Evolutionary conservation across 2,888 invertebrate genomes (phyloP), one percentile per base, ranked within the genome.

Genomic region (Orthosia gracilis): DNA sequence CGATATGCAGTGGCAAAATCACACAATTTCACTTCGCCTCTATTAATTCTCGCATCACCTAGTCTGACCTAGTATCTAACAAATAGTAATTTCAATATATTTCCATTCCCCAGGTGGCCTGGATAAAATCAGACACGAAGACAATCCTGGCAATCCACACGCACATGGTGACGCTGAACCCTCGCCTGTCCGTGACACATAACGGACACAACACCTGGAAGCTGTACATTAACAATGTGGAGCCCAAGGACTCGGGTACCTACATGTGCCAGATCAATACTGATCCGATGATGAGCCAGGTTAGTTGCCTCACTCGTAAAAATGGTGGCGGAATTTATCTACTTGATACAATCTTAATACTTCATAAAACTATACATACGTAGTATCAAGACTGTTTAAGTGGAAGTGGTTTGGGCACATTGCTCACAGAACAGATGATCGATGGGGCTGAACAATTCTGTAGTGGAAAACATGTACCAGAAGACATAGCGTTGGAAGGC

Each of bases 211-310:
- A 98, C 95, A 98, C 98, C 87, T 99, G 99, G 99, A 98, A 98
- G 95, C 97, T 99, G 90, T 98, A 98, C 96, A 98, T 99, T 94
- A 97, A 97, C 89, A 98, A 98, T 92, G 98, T 99, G 83, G 98
- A 98, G 95, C 97, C 98, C 90, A 98, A 98, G 92, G 99, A 99
- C 94, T 98, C 98, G 50, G 99, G 99, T 86, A 98, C 98, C 64
- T 99, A 99, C 96, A 99, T 99, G 98, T 99, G 99, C 94, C 99
- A 99, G 96, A 98, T 99, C 90, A 99, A 99, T 94, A 99, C 98
- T 50, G 98, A 98, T 91, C 99, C 98, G 59, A 98, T 98, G 98
- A 97, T 97, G 93, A 98, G 98, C 93, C 98, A 98, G 97, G 98
- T 98, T 95, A 96, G 97, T 86, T 18, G 0, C 21, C 3, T 15